Conservation (phyloP, 2,888 invertebrate species). For the Lamellibrachia satsuma region DNA sequence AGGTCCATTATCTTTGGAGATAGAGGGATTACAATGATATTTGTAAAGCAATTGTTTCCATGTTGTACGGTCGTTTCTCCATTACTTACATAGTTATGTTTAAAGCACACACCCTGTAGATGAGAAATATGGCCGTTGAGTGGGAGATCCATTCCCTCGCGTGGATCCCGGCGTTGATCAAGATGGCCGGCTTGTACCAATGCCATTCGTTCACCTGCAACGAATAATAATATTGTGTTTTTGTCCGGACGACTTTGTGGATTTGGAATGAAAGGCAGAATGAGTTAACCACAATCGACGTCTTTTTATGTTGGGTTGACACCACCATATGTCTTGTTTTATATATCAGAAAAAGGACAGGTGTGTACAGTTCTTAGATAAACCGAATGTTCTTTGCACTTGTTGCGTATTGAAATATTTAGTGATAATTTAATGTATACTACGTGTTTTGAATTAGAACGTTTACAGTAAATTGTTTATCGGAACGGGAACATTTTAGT, state of each 20-base stretch:
- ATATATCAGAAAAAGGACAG: no score
- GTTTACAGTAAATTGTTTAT: neutral
- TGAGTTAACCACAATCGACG: no score
- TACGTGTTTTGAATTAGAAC: neutral
- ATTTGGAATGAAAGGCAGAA: no score
- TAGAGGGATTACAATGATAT: no score
- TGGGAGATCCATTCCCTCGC: constrained; percentile 25
- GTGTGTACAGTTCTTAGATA: no score
- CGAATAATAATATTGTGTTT: neutral
- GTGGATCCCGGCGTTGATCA: constrained; percentile 23
- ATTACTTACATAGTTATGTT: no score
- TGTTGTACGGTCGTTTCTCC: no score
- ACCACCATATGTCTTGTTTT: neutral
- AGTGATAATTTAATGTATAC: no score
- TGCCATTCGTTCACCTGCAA: constrained; percentile 18
- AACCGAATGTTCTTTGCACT: no score
- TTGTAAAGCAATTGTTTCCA: neutral
- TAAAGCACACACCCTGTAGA: neutral
- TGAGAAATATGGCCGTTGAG: constrained; percentile 7
- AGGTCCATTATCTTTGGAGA: no score
- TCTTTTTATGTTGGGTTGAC: neutral
- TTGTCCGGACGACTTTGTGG: neutral
- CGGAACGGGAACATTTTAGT: neutral
- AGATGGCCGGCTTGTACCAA: neutral
- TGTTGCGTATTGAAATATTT: no score